Evolutionary conservation across 2,797 vertebrate genomes (phyloP), one percentile per base, ranked within the genome.

Genomic region (Thunnus albacares): DNA sequence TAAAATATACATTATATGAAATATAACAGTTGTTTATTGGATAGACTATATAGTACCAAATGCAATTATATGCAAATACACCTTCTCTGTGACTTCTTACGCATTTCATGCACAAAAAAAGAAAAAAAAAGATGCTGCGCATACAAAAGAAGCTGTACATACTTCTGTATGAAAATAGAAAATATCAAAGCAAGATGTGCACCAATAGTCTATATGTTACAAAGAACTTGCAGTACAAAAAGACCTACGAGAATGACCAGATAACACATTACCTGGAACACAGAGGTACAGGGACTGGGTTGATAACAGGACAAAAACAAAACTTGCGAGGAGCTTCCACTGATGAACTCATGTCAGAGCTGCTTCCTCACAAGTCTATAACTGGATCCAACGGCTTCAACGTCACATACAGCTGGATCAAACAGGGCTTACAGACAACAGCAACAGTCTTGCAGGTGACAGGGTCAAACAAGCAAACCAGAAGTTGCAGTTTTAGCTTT

Each of bases 1-100:
- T 95, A 96, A 95, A 95, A 96, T 96, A 95, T 94, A 95, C 93
- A 95, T 92, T 94, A 94, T 96, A 95, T 93, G 95, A 95, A 96
- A 96, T 96, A 96, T 95, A 96, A 94, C 95, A 88, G 92, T 94
- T 93, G 91, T 92, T 93, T 94, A 93, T 93, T 90, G 85, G 92
- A 90, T 95, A 92, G 86, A 94, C 92, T 93, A 92, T 93, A 94
- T 93, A 93, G 94, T 96, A 96, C 95, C 95, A 96, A 96, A 96
- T 94, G 90, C 92, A 92, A 84, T 89, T 92, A 93, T 95, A 95
- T 95, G 92, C 92, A 94, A 95, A 95, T 92, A 92, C 90, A 92
- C 80, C 84, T 85, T 89, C 80, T 91, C 89, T 88, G 85, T 90
- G 84, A 87, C 84, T 72, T 90, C 85, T 90, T 87, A 92, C 61